Conservation (phyloP, 2,113 vertebrate genomes). For the Coturnix japonica region DNA sequence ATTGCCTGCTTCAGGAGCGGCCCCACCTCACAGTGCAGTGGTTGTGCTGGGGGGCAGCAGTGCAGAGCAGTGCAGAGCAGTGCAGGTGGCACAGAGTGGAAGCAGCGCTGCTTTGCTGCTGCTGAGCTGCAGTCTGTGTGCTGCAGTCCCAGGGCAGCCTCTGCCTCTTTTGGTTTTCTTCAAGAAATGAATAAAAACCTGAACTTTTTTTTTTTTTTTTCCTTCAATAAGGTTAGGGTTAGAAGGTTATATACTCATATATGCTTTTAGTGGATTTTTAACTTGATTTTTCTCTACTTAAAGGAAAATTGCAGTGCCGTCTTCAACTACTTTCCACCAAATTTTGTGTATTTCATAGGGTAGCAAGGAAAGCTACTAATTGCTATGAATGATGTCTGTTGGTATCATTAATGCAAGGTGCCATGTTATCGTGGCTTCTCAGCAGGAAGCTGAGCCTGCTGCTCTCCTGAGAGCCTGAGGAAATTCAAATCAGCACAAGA, state of each 20-base stretch:
- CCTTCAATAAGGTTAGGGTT: constrained; percentile 48
- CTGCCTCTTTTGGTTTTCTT: background rate
- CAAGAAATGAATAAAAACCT: background rate
- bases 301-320: constrained; percentile 55
- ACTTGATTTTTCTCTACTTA: constrained; percentile 28
- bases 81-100: no score
- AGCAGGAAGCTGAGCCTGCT: background rate
- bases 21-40: background rate
- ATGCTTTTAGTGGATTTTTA: constrained; percentile 54
- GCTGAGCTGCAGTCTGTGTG: background rate
- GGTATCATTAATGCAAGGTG: background rate
- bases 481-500: background rate
- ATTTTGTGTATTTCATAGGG: background rate
- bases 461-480: background rate
- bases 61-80: no score
- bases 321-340: background rate
- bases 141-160: constrained; percentile 33
- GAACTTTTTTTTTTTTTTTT: background rate
- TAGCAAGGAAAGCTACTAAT: background rate
- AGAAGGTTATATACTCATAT: constrained; percentile 54
- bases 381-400: constrained; percentile 35
- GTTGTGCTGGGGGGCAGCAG: no score
- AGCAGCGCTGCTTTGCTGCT: background rate
- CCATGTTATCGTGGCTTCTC: background rate
- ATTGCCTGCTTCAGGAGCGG: background rate